phyloP scores from a whole-genome alignment of 1,140 invertebrate genomes.

The Lepidurus couesii region DNA sequence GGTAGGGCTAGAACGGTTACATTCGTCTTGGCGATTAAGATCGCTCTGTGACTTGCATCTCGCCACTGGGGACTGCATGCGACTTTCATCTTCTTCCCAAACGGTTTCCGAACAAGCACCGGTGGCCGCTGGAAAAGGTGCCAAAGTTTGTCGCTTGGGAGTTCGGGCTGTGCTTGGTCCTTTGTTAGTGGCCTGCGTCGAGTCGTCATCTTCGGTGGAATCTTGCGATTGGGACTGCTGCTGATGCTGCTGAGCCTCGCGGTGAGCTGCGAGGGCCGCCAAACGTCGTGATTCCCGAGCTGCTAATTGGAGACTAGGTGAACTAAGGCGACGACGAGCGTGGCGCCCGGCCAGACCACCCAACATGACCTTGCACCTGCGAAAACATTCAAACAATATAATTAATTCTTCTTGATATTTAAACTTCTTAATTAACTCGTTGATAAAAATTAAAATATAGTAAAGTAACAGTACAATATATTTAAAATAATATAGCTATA shows the following conservation, averaged over 20 bases:
- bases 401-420: too few species aligned
- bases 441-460: too few species aligned
- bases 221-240: neutral
- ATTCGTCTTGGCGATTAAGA: neutral
- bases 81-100: slow-evolving; percentile 5
- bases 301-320: slow-evolving; percentile 12
- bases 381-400: neutral
- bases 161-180: neutral
- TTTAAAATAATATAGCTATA: too few species aligned
- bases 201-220: slow-evolving; percentile 8
- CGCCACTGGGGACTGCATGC: neutral
- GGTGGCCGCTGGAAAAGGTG: neutral
- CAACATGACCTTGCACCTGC: slow-evolving; percentile 9
- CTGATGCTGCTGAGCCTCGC: slow-evolving; percentile 1
- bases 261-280: neutral
- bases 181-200: neutral
- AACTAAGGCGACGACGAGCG: slow-evolving; percentile 12
- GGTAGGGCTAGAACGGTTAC: neutral
- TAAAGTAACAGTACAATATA: too few species aligned
- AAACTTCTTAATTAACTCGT: neutral
- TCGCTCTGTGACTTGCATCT: neutral
- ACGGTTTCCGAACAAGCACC: neutral
- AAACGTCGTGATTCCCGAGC: neutral
- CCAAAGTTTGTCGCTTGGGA: neutral
- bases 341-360: slow-evolving; percentile 19